Evolutionary conservation across 2,888 invertebrate genomes (phyloP).

Genomic region (Tetrapedia diversipes): DNA sequence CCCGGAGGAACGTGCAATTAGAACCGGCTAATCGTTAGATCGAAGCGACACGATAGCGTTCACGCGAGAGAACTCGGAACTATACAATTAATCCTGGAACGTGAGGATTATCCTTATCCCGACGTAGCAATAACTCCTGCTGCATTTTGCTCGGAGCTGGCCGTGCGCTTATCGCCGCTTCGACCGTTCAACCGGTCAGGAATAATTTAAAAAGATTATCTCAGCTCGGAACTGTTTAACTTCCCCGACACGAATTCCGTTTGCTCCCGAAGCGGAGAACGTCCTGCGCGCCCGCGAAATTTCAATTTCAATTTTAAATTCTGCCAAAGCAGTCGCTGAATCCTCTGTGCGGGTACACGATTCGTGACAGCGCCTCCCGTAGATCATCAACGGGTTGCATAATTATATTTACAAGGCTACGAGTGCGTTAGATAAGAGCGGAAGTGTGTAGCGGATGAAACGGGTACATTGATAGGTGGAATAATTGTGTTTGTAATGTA

Average conservation of each 20-base stretch:
- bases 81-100: constrained; percentile 67
- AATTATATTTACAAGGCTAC: no score
- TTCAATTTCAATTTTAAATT: neutral
- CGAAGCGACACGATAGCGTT: constrained; percentile 56
- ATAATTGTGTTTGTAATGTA: no score
- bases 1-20: constrained; percentile 57
- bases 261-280: neutral
- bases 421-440: no score
- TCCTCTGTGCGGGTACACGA: no score
- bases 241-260: neutral
- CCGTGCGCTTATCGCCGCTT: constrained; percentile 32
- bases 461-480: no score
- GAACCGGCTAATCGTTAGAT: constrained; percentile 64
- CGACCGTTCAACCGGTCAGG: constrained; percentile 11
- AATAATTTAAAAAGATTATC: constrained; percentile 50
- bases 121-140: constrained; percentile 52
- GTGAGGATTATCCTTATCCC: constrained; percentile 59
- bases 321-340: no score
- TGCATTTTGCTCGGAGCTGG: constrained; percentile 41
- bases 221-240: neutral
- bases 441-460: no score
- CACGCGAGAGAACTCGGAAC: constrained; percentile 65
- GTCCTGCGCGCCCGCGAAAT: neutral
- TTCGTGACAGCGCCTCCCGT: no score
- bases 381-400: no score